phyloP scores from a whole-genome alignment of 2,888 invertebrate genomes.

The Scaptomyza caliginosa region DNA sequence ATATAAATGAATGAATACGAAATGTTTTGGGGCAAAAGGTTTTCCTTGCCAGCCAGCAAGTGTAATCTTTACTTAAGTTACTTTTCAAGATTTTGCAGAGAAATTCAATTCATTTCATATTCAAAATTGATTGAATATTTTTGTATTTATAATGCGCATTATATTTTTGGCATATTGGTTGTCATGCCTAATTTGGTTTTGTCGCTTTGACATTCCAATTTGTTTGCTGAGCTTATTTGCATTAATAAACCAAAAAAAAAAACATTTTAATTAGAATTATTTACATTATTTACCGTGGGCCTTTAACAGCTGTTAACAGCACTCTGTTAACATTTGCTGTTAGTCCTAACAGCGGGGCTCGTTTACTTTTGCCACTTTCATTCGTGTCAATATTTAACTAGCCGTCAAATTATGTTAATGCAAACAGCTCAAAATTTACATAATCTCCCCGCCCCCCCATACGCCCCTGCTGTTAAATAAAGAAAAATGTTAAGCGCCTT shows the following conservation, averaged over 20 bases:
- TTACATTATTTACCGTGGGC: no score
- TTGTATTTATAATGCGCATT: background rate
- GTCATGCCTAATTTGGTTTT: background rate
- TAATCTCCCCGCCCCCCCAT: no score
- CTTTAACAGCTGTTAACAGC: background rate
- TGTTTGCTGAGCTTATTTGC: background rate
- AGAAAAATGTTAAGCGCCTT: constrained; percentile 1
- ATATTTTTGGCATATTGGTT: background rate
- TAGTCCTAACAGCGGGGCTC: background rate
- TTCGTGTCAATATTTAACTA: background rate
- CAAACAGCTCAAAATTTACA: background rate
- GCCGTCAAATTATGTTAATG: background rate
- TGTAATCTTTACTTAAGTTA: background rate
- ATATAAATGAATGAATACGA: constrained; percentile 9
- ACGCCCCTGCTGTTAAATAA: background rate
- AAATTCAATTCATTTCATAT: background rate
- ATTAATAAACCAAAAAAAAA: background rate
- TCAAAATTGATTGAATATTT: background rate
- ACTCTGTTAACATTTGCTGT: background rate
- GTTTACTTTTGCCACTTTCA: background rate
- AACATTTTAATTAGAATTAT: no score
- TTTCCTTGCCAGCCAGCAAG: background rate
- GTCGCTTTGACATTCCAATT: background rate
- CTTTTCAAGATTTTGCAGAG: background rate
- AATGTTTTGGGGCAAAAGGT: background rate